Conservation (phyloP, 1,140 invertebrate species). For the Cotesia chilonis region DNA sequence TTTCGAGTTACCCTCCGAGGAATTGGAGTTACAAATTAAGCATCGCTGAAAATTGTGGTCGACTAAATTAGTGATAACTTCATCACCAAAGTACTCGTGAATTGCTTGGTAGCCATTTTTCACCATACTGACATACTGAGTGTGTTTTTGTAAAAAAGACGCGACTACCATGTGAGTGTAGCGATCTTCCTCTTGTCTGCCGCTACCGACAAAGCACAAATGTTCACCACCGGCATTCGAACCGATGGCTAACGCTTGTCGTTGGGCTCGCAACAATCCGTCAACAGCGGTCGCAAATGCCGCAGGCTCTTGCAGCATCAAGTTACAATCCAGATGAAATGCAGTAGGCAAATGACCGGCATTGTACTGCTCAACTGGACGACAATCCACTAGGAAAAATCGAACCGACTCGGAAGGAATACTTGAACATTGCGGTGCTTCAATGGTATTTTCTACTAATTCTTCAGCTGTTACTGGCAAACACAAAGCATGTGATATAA, state of each 20-base stretch:
- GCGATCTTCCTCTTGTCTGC: slow-evolving; percentile 93
- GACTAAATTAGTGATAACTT: slow-evolving; percentile 79
- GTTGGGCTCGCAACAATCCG: slow-evolving; percentile 88
- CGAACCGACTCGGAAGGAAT: slow-evolving; percentile 70
- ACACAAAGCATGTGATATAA: slow-evolving; percentile 89
- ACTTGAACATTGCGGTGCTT: slow-evolving; percentile 66
- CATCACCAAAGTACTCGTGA: slow-evolving; percentile 84
- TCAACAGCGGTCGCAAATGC: slow-evolving; percentile 95
- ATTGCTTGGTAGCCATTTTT: slow-evolving; percentile 92
- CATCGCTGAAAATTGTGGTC: slow-evolving; percentile 84
- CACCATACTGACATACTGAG: slow-evolving; percentile 90
- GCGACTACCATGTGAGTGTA: slow-evolving; percentile 99
- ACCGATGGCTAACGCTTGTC: slow-evolving; percentile 86
- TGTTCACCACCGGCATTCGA: slow-evolving; percentile 94
- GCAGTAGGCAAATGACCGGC: slow-evolving; percentile 95
- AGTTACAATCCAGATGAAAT: slow-evolving; percentile 96
- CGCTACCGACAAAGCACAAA: slow-evolving; percentile 96
- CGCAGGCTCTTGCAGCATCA: slow-evolving; percentile 95
- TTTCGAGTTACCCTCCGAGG: slow-evolving; percentile 63
- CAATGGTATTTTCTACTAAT: slow-evolving; percentile 80
- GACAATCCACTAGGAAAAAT: slow-evolving; percentile 97
- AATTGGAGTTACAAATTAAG: slow-evolving; percentile 78
- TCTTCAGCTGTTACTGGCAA: slow-evolving; percentile 91
- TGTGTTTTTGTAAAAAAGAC: slow-evolving; percentile 94
- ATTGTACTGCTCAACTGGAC: slow-evolving; percentile 96